Base-by-base conservation (phyloP, 2,113 vertebrate genomes). In the Blennius ocellaris region DNA sequence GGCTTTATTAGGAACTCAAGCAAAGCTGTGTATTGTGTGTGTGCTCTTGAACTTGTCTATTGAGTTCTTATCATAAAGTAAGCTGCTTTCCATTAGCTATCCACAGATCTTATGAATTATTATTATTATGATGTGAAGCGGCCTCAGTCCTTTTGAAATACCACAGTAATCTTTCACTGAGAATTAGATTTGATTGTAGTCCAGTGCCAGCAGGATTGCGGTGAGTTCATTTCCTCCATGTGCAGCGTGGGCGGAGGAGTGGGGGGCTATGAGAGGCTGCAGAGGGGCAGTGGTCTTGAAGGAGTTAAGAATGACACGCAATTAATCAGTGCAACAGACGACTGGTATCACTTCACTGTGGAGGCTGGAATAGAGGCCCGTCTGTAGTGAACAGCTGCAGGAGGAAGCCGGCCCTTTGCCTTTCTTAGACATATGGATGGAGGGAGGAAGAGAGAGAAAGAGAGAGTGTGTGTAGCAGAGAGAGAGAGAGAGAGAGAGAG, bases 161-260 rank as follows among this genome's bases (percentile, higher is more conserved):
- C 58, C 60, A 69, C 58, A 69, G 49, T 73, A 94, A 95, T 96
- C 92, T 96, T 94, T 93, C 73, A 76, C n/a, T 62, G 43, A 81
- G 62, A 79, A 86, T 78, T 68, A 55, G 45, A 75, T 83, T 64
- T 81, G 63, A 83, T 93, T 94, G 93, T 81, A 93, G 94, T 95
- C 94, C 93, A 86, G 80, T 90, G 81, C 92, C 90, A 91, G 92
- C 92, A 89, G 93, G 85, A 88, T 91, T 91, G 76, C 61, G 93
- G 87, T 85, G 78, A 90, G 86, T 84, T 94, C 89, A 93, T 94
- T 96, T 96, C 94, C 95, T 96, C 87, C 37, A 76, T 92, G 93
- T 91, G 90, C 93, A 89, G 89, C 89, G 86, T 30, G 61, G 89
- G 92, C 83, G 56, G 65, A 73, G 81, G 6, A 0, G 60, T 1